A percentile compares a stretch with the other conserved stretches of the same genome.
Evolutionary conservation across 2,797 vertebrate genomes (phyloP).

Genomic region (Australoheros facetus): DNA sequence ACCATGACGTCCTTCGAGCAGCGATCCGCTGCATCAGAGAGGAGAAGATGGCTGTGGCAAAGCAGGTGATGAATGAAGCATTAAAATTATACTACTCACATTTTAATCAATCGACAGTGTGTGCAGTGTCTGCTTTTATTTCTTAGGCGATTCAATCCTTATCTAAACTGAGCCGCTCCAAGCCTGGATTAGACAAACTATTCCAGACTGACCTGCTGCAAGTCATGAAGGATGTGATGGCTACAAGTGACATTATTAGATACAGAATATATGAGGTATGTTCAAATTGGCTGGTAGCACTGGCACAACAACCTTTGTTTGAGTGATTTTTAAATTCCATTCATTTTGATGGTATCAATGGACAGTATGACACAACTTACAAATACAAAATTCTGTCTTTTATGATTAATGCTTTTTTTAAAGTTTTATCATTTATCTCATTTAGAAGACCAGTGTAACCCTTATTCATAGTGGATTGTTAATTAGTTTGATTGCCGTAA

Average conservation of each 20-base stretch:
- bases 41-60: conserved; percentile 91
- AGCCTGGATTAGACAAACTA: conserved; percentile 87
- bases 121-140: background rate
- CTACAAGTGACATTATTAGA: conserved; percentile 86
- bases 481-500: no score
- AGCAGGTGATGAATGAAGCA: conserved; percentile 80
- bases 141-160: conserved; percentile 88
- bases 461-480: no score
- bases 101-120: background rate
- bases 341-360: background rate
- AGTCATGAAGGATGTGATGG: conserved; percentile 90
- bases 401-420: no score
- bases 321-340: background rate
- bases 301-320: background rate
- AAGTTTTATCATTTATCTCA: no score
- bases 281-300: background rate
- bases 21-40: conserved; percentile 87
- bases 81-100: background rate
- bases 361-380: background rate
- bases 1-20: conserved; percentile 80
- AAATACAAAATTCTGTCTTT: background rate
- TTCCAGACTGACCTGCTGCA: conserved; percentile 86
- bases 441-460: no score
- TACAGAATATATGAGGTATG: conserved; percentile 95
- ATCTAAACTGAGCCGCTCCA: conserved; percentile 84